A percentile compares a stretch with the other conserved stretches of the same genome.
Conservation (phyloP, 2,113 vertebrate species). For the Piaya cayana region DNA sequence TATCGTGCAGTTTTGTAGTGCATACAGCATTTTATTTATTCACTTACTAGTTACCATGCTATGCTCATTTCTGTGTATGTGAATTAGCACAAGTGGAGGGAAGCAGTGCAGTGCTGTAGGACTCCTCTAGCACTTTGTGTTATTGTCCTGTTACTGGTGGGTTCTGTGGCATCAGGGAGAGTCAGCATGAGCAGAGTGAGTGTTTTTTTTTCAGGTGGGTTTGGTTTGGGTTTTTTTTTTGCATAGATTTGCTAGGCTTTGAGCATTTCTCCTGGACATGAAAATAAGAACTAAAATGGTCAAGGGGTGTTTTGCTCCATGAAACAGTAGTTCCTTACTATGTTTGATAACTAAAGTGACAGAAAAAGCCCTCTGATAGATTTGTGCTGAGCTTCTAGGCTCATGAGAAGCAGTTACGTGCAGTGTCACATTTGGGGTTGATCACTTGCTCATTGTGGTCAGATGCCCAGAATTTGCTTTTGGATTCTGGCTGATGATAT, state of each 20-base stretch:
- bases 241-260: neutral
- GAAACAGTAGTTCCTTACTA: neutral
- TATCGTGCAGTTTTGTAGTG: neutral
- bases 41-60: neutral
- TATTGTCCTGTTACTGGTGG: neutral
- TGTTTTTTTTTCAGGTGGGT: neutral
- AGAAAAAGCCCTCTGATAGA: neutral
- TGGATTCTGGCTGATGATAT: neutral
- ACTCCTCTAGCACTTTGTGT: neutral
- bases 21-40: neutral
- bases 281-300: neutral
- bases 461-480: neutral
- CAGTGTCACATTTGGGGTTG: neutral
- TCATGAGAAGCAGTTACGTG: neutral
- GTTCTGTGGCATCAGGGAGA: neutral
- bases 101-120: neutral
- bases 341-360: neutral
- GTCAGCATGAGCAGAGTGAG: neutral
- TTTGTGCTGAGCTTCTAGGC: neutral
- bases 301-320: neutral
- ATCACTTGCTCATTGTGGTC: neutral
- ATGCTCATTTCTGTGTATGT: neutral
- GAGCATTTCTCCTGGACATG: neutral
- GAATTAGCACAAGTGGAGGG: fast-evolving
- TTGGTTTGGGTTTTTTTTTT: neutral